Percentiles rank a stretch among this genome's conserved stretches.
Conservation (phyloP, 2,113 vertebrate species). For the Sebastes fasciatus region DNA sequence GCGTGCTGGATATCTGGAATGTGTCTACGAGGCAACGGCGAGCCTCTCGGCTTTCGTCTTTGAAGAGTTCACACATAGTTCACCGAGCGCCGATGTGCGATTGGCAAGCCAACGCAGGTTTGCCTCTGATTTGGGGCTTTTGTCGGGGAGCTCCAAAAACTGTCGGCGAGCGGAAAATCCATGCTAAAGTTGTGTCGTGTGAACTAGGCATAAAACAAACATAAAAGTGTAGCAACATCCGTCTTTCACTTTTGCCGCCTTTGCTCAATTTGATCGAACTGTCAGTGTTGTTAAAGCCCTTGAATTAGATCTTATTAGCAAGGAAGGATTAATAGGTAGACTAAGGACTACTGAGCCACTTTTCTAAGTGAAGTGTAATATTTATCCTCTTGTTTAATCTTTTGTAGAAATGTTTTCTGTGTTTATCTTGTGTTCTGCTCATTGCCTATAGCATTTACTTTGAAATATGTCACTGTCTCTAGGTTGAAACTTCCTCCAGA, state of each 20-base stretch:
- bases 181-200: too few relatives aligned
- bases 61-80: too few relatives aligned
- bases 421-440: neutral
- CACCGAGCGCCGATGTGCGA: too few relatives aligned
- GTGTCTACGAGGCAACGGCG: too few relatives aligned
- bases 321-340: neutral
- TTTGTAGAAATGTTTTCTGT: neutral
- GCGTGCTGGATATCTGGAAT: too few relatives aligned
- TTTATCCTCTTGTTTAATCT: neutral
- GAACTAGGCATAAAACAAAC: too few relatives aligned
- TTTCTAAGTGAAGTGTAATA: neutral
- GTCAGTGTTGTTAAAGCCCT: neutral
- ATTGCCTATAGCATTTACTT: neutral
- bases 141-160: too few relatives aligned
- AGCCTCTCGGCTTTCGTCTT: too few relatives aligned
- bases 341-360: neutral
- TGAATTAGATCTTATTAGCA: neutral
- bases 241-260: neutral
- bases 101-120: too few relatives aligned
- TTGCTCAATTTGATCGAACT: neutral
- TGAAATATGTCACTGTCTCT: neutral
- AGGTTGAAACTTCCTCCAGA: constrained; percentile 94
- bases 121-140: too few relatives aligned
- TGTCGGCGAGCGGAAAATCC: too few relatives aligned
- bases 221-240: neutral